phyloP scores from a whole-genome alignment of 2,797 vertebrate genomes.

The Uromys caudimaculatus region DNA sequence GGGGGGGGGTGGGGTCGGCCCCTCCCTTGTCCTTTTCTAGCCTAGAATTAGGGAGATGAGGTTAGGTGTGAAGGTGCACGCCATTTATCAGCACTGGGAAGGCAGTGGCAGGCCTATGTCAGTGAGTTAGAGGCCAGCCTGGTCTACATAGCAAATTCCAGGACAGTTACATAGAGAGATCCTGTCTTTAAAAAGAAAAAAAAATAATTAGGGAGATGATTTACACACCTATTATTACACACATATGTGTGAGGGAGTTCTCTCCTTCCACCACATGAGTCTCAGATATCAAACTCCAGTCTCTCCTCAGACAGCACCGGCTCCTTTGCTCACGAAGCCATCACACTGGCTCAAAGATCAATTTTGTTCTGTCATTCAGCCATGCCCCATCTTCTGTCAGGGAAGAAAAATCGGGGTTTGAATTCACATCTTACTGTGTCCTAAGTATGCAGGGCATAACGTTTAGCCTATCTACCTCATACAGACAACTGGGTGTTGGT shows the following conservation, averaged over 20 bases:
- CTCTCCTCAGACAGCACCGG: not conserved
- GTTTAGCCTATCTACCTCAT: not conserved
- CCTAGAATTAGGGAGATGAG: not conserved
- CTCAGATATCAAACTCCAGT: not conserved
- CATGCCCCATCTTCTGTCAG: not conserved
- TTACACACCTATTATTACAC: not conserved
- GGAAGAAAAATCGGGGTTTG: not conserved
- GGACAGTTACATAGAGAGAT: not conserved
- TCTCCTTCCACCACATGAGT: not conserved
- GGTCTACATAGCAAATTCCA: not conserved
- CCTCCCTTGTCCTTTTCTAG: not conserved
- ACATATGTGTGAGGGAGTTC: not conserved
- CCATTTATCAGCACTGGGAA: not conserved
- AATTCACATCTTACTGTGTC: not conserved
- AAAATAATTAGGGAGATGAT: no score
- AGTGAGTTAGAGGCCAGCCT: not conserved
- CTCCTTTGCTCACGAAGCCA: not conserved
- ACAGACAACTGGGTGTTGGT: not conserved
- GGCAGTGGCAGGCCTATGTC: not conserved
- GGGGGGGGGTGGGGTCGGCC: no score
- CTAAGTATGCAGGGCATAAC: not conserved
- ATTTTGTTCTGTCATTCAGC: not conserved
- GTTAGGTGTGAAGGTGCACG: not conserved
- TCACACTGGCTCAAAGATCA: not conserved
- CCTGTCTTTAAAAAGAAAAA: not conserved